Evolutionary conservation across 1,140 invertebrate genomes (phyloP), one percentile per base, ranked within the genome.

Genomic region (Rhyacophila brunnea): DNA sequence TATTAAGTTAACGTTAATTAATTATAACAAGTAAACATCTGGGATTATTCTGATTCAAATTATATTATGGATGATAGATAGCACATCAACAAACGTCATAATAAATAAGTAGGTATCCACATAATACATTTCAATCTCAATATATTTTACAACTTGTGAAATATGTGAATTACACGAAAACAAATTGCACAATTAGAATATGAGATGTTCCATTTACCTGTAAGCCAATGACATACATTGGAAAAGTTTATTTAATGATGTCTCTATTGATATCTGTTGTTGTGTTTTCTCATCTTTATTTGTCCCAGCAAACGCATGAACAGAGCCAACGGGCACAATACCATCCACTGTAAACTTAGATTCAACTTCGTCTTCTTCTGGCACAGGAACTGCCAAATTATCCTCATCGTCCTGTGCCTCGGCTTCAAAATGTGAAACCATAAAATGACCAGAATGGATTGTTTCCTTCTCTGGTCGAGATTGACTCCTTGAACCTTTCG

Each of bases 361-460:
- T 17, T 70, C 66, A 64, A 68, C 75, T 68, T 76, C 75, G 60
- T 77, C 74, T 62, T 77, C 77, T 40, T 92, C 90, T 7, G 89
- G 85, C 59, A 91, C 87, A 13, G 89, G 86, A 13, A 91, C 84
- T 17, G 86, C 85, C 19, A 90, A 78, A 69, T 90, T 86, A 68
- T 92, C 90, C 68, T 93, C 91, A 69, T 92, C 90, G 70, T 94
- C 92, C 72, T 93, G 90, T 18, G 85, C 90, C 72, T 95, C 91
- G 23, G 92, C 91, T 74, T 97, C 94, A 78, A 98, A 95, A 74
- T 95, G 87, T 43, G 93, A 97, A 36, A 98, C 89, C 96, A 98
- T 98, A 77, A 98, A 98, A 74, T 98, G 95, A 15, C 96, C 96
- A 67, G 94, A 97, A 74, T 98, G 95, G 67, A 98, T 98, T 1